Evolutionary conservation across 2,888 invertebrate species (phyloP).

Genomic region (Sthenelais limicola): DNA sequence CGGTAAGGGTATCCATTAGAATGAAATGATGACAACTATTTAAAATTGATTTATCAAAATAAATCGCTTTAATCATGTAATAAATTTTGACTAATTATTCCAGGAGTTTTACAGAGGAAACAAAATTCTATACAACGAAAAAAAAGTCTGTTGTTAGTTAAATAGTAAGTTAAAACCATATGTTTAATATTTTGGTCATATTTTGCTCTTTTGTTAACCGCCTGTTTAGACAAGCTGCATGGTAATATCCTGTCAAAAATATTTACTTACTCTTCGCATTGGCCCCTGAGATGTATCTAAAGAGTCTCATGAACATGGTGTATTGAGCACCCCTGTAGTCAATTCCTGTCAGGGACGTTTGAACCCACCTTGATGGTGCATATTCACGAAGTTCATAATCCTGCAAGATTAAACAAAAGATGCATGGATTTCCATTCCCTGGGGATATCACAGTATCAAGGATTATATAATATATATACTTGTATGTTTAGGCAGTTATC

Average conservation of each 20-base stretch:
- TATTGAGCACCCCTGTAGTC: constrained; percentile 18
- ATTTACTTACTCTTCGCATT: constrained; percentile 40
- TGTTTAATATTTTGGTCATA: no score
- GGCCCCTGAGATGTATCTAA: constrained; percentile 41
- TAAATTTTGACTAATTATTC: no score
- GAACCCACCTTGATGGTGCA: constrained; percentile 23
- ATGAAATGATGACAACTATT: no score
- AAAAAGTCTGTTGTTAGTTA: no score
- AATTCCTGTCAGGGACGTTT: constrained; percentile 30
- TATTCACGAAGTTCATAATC: constrained; percentile 41
- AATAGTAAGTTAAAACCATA: no score
- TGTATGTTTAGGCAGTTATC: not conserved
- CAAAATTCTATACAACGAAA: no score
- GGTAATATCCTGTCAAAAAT: not conserved
- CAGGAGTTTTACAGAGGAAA: no score
- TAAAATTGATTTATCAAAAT: no score
- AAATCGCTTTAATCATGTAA: no score
- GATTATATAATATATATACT: not conserved
- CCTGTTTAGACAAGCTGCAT: no score
- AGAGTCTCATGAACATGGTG: constrained; percentile 44
- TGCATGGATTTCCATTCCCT: not conserved
- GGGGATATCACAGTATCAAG: not conserved
- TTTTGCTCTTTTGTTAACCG: no score
- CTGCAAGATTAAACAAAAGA: constrained; percentile 19
- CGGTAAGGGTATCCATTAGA: no score